Percentiles rank a stretch among this genome's conserved stretches.
phyloP scores from a whole-genome alignment of 2,888 invertebrate species.

The Ariolimax columbianus region DNA sequence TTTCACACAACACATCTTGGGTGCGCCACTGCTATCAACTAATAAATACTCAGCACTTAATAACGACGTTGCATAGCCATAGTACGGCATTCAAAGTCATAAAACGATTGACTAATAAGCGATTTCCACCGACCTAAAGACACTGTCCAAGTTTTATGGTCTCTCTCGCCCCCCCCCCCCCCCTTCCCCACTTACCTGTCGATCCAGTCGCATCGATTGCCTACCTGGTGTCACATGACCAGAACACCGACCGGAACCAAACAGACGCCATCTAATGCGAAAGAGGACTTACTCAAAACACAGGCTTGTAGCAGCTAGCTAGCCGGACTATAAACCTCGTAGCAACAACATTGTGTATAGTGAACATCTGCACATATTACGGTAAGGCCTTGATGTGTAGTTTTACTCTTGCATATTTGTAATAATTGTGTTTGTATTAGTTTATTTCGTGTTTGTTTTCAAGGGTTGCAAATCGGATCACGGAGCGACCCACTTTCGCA shows the following conservation, averaged over 20 bases:
- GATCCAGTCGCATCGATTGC: neutral
- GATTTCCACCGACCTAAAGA: too few relatives aligned
- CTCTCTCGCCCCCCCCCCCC: too few relatives aligned
- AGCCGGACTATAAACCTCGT: neutral
- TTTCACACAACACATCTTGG: too few relatives aligned
- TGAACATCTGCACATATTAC: neutral
- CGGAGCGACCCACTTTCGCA: neutral
- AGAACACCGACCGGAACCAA: constrained; percentile 17
- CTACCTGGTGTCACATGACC: constrained; percentile 17
- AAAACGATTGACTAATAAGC: too few relatives aligned
- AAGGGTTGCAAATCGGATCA: neutral
- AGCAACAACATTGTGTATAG: neutral
- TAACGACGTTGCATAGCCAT: too few relatives aligned
- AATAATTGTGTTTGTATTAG: neutral
- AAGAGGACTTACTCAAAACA: neutral
- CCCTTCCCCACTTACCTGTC: constrained; percentile 11
- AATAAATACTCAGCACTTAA: too few relatives aligned
- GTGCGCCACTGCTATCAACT: too few relatives aligned
- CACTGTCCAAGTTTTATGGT: too few relatives aligned
- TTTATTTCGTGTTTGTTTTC: neutral
- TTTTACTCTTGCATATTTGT: neutral
- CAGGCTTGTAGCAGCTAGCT: neutral
- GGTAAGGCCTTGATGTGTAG: neutral
- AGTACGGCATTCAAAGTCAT: too few relatives aligned
- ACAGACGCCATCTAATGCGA: neutral